Evolutionary conservation across 2,888 invertebrate species (phyloP).

Genomic region (Pemphredon lugubris): DNA sequence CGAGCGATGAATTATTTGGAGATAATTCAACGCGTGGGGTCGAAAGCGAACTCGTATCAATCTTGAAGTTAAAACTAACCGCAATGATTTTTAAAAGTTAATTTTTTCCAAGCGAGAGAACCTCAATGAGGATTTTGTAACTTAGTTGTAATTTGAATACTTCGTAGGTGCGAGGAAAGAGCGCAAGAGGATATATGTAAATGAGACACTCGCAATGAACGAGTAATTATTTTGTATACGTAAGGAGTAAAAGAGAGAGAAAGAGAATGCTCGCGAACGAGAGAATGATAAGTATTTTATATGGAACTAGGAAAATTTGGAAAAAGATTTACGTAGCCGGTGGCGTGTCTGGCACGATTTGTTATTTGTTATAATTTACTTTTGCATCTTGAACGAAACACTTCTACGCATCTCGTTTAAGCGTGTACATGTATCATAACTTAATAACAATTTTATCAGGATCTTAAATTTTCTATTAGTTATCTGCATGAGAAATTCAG

Average conservation of each 20-base stretch:
- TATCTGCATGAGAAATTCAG: too few species aligned
- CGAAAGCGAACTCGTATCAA: too few species aligned
- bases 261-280: constrained; percentile 8
- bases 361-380: constrained; percentile 9
- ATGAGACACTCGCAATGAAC: constrained; percentile 33
- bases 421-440: too few species aligned
- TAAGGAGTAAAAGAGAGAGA: constrained; percentile 17
- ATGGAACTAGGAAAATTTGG: constrained; percentile 12
- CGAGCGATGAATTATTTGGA: background rate
- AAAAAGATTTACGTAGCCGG: constrained; percentile 4
- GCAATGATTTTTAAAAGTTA: background rate
- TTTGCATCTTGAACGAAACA: too few species aligned
- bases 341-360: constrained; percentile 9
- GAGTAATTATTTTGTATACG: constrained; percentile 53
- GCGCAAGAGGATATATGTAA: constrained; percentile 12
- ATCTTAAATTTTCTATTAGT: too few species aligned
- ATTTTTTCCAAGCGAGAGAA: background rate
- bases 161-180: constrained; percentile 13
- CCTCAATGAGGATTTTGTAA: background rate
- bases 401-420: too few species aligned
- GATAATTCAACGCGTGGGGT: too few species aligned
- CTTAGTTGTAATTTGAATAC: constrained; percentile 5
- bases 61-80: too few species aligned
- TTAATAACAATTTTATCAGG: too few species aligned
- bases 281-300: constrained; percentile 16